Base-by-base conservation (phyloP, 2,797 vertebrate species). In the Melanotaenia boesemani region DNA sequence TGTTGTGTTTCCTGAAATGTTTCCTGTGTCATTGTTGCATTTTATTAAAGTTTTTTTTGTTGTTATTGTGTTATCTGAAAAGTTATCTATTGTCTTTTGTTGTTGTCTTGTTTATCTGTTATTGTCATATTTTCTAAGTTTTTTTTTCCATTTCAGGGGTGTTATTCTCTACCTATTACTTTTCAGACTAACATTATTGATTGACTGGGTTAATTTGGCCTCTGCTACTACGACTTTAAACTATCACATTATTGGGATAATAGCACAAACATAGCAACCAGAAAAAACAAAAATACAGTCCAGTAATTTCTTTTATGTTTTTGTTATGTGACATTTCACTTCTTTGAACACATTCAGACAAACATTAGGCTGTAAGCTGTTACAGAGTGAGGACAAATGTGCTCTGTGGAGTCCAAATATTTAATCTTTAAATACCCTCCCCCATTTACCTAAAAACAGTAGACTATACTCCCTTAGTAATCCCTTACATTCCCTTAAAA, bases 401-500 rank as follows among this genome's bases (percentile, higher is more conserved):
- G 58, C 22, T 74, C 66, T 71, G 63, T 56, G 48, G 59, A 66
- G 68, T 72, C 59, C 72, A 67, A 55, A 56, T 28, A 3, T 56
- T 65, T 36, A 66, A 41, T 80, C 66, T 61, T 39, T 71, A 15
- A 41, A 57, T 46, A 60, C 67, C 72, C 64, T 59, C 69, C 72
- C 44, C 69, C 52, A 20, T 18, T 24, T 59, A 50, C 48, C 46
- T 30, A 60, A 54, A 76, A 77, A 79, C 68, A 7, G 1, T 20
- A 52, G 34, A 57, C 60, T 18, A 54, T 9, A n/a, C 61, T 58
- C 22, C 26, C 46, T 66, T 68, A 56, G 76, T 77, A 28, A 63
- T 84, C 68, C 3, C 10, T 52, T 44, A 30, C 36, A n/a, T 60
- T 77, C 50, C 72, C 48, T 64, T 37, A 77, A 77, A 57, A 72